A percentile compares a stretch with the other conserved stretches of the same genome.
Conservation (phyloP, 2,888 invertebrate genomes). For the Ommatoiulus sabulosus region DNA sequence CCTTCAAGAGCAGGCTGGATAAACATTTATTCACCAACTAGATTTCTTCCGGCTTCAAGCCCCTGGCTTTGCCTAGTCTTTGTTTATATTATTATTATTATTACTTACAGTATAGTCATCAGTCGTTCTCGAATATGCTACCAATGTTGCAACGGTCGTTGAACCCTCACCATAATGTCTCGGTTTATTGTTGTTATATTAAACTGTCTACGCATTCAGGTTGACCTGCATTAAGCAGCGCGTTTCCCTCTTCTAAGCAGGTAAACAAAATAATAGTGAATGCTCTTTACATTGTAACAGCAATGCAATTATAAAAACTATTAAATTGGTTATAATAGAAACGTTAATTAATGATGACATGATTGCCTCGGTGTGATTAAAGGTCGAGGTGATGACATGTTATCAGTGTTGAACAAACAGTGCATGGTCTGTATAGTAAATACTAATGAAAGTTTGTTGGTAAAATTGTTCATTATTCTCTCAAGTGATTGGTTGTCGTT, state of each 20-base stretch:
- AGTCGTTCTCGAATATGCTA: no score
- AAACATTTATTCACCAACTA: no score
- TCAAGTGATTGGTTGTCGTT: background rate
- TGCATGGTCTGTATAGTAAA: no score
- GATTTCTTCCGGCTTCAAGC: no score
- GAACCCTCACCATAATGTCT: slow-evolving; percentile 2
- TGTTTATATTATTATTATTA: no score
- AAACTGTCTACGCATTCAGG: background rate
- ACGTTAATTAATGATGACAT: background rate
- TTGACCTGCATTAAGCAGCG: slow-evolving; percentile 22
- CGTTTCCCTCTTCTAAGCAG: background rate
- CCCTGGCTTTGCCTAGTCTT: no score
- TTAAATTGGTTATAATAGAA: background rate
- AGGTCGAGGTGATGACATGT: background rate
- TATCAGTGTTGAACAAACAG: no score
- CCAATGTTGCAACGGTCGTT: background rate
- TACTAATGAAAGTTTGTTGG: background rate
- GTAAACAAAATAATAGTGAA: background rate
- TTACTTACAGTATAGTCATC: no score
- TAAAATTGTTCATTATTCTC: background rate
- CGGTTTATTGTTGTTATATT: background rate
- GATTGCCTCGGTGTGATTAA: background rate
- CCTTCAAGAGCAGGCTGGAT: no score
- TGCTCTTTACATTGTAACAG: background rate
- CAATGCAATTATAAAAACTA: background rate